A percentile compares a stretch with the other conserved stretches of the same genome.
phyloP scores from a whole-genome alignment of 2,888 invertebrate species.

The Baronia brevicornis region DNA sequence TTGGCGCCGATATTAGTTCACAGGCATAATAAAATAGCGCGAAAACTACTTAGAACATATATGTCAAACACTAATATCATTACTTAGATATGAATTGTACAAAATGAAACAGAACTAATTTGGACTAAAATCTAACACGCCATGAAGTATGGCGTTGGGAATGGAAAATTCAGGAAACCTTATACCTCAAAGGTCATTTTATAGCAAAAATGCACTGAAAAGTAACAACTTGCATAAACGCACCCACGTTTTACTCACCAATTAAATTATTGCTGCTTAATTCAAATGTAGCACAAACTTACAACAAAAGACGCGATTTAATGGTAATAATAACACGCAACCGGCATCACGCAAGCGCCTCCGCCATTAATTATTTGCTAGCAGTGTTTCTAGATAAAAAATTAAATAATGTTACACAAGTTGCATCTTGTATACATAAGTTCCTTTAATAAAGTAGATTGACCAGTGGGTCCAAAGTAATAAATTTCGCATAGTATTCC shows the following conservation, averaged over 20 bases:
- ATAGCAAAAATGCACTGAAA: slow-evolving; percentile 1
- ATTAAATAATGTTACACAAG: too few species aligned
- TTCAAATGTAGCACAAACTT: slow-evolving; percentile 42
- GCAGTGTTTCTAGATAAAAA: slow-evolving; percentile 32
- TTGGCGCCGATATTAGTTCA: slow-evolving; percentile 57
- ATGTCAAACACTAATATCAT: background rate
- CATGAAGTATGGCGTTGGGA: slow-evolving; percentile 59
- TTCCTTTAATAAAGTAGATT: too few species aligned
- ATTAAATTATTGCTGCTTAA: slow-evolving; percentile 31
- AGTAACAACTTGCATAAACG: slow-evolving; percentile 1
- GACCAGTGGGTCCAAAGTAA: too few species aligned
- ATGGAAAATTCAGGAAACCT: slow-evolving; percentile 55
- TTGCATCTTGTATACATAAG: too few species aligned
- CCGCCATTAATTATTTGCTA: slow-evolving; percentile 63
- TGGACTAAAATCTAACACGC: slow-evolving; percentile 45
- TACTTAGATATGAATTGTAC: slow-evolving; percentile 14
- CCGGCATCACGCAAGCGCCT: slow-evolving; percentile 75
- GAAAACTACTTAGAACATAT: background rate
- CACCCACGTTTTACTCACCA: slow-evolving; percentile 34
- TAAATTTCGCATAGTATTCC: too few species aligned
- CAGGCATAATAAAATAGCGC: slow-evolving; percentile 34
- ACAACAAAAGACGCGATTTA: slow-evolving; percentile 61
- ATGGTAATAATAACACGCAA: slow-evolving; percentile 61
- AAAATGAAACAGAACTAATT: slow-evolving; percentile 48
- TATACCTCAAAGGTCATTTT: slow-evolving; percentile 18